phyloP scores from a whole-genome alignment of 2,113 vertebrate species.

The Tragelaphus scriptus region DNA sequence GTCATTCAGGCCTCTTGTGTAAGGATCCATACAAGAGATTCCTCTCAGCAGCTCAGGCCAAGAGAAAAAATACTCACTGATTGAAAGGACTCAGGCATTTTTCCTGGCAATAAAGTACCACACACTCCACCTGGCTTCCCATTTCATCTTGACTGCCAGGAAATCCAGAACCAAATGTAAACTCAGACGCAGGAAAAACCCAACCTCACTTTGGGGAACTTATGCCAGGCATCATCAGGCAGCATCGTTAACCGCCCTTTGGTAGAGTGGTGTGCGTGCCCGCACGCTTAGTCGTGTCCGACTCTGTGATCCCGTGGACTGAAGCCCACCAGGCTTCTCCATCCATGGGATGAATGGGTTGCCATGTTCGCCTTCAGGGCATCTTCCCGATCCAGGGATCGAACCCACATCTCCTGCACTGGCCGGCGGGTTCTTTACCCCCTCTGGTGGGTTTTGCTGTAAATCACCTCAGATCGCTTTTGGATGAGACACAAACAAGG shows the following conservation, averaged over 20 bases:
- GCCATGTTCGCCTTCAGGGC: not conserved
- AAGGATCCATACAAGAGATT: not conserved
- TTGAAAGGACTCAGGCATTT: not conserved
- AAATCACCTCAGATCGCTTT: not conserved
- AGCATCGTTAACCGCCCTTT: not conserved
- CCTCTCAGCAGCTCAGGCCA: not conserved
- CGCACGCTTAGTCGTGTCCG: fast-evolving
- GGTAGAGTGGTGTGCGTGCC: fast-evolving
- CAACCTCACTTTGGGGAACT: not conserved
- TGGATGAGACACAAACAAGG: not conserved
- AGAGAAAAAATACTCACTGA: not conserved
- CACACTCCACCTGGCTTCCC: not conserved
- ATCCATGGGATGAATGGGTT: not conserved
- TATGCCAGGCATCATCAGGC: not conserved
- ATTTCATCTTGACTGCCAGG: not conserved
- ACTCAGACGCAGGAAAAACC: no score
- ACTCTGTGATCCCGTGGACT: not conserved
- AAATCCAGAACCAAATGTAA: not conserved
- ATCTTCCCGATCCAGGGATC: not conserved
- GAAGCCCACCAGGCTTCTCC: not conserved
- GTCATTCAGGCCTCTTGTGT: not conserved
- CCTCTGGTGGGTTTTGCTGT: not conserved
- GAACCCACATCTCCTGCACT: not conserved
- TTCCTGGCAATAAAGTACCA: not conserved
- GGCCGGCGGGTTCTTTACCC: not conserved